A percentile compares a stretch with the other conserved stretches of the same genome.
These are phyloP conservation scores for Drosophila ohnishii DNA, from an alignment of 1,140 invertebrate species.

Conservation along the genomic window DNA sequence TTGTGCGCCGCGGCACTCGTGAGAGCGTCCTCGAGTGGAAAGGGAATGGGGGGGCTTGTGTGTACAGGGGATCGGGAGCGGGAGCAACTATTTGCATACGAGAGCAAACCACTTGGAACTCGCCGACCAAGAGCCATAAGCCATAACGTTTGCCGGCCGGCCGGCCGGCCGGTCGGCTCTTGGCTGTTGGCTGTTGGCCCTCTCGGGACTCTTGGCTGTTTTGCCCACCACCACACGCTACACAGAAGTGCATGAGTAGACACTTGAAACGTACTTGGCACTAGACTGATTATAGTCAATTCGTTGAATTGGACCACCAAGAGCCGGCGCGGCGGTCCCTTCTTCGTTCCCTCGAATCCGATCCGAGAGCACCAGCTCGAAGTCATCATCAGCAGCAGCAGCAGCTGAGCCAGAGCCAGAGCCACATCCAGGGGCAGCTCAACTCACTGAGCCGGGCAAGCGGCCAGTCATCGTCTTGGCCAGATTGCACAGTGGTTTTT, in stretches of 20 bases:
- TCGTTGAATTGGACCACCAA: constrained; percentile 81
- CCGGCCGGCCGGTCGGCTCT: too few species aligned
- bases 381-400: constrained; percentile 41
- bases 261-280: constrained; percentile 81
- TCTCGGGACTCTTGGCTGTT: constrained; percentile 32
- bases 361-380: constrained; percentile 18
- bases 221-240: constrained; percentile 28
- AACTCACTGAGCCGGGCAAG: constrained; percentile 60
- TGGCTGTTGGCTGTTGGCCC: constrained; percentile 19
- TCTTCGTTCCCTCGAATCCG: constrained; percentile 42
- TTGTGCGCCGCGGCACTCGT: constrained; percentile 68
- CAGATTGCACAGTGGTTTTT: constrained; percentile 37
- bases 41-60: neutral
- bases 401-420: constrained; percentile 6
- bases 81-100: constrained; percentile 69
- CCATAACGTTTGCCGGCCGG: constrained; percentile 18
- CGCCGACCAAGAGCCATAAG: constrained; percentile 50
- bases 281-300: constrained; percentile 82
- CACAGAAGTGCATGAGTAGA: constrained; percentile 75
- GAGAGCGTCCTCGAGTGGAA: constrained; percentile 41
- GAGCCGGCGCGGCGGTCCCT: constrained; percentile 47
- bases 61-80: constrained; percentile 22
- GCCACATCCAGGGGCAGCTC: constrained; percentile 29
- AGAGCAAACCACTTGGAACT: constrained; percentile 70
- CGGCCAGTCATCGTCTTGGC: constrained; percentile 64